Evolutionary conservation across 1,140 invertebrate genomes (phyloP).

Genomic region (Mactra quadrangularis): DNA sequence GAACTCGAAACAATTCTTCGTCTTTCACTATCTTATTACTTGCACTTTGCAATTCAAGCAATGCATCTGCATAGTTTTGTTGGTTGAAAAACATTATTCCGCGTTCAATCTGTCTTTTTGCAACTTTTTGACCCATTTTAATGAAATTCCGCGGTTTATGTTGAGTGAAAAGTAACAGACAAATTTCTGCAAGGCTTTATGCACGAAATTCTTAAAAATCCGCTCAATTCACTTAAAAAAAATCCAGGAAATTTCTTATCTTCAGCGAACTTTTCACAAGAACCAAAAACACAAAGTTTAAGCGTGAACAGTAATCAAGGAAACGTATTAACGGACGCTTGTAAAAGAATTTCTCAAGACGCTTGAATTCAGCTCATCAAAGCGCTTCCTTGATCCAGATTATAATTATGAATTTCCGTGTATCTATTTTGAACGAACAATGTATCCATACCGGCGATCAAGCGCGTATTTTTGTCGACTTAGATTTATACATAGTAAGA

Average conservation of each 20-base stretch:
- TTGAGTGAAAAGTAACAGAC: background rate
- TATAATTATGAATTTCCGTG: background rate
- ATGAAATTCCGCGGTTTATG: slow-evolving; percentile 1
- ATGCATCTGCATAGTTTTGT: slow-evolving; percentile 35
- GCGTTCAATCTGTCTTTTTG: slow-evolving; percentile 36
- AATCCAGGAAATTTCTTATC: background rate
- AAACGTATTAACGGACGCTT: too few species aligned
- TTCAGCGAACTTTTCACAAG: background rate
- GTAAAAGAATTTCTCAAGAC: background rate
- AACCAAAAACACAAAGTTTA: background rate
- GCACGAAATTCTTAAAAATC: background rate
- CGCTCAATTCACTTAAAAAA: background rate
- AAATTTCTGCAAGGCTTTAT: background rate
- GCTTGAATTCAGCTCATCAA: background rate
- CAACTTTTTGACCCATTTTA: slow-evolving; percentile 52
- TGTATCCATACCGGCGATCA: background rate
- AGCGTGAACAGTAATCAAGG: background rate
- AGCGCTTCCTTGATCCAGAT: background rate
- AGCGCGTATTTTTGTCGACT: background rate
- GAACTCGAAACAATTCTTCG: slow-evolving; percentile 37
- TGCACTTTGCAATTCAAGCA: slow-evolving; percentile 30
- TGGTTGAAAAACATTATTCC: slow-evolving; percentile 47
- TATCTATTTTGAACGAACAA: background rate
- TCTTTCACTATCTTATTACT: slow-evolving; percentile 33
- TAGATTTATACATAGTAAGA: background rate